These are phyloP conservation scores for Merodon equestris DNA, from an alignment of 2,888 invertebrate species.

Conservation along the genomic window DNA sequence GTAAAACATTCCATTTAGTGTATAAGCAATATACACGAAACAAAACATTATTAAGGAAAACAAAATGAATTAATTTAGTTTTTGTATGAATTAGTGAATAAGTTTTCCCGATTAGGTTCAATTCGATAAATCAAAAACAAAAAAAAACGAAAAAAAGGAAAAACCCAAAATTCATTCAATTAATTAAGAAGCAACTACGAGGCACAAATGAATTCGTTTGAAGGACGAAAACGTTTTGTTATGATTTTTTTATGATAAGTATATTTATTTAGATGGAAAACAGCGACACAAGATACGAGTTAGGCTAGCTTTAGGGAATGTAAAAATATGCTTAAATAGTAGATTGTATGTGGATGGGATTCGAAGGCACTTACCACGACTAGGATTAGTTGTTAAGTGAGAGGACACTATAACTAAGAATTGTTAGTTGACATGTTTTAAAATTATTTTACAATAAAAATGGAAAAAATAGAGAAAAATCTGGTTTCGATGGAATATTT, in stretches of 20 bases:
- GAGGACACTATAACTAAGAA: slow-evolving; percentile 56
- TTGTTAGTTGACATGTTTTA: slow-evolving; percentile 67
- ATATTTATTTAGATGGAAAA: not conserved
- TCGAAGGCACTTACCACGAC: slow-evolving; percentile 10
- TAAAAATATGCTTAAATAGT: no score
- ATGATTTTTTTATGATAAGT: no score
- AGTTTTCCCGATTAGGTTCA: slow-evolving; percentile 52
- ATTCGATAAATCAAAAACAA: no score
- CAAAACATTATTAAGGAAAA: slow-evolving; percentile 32
- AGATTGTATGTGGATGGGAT: no score
- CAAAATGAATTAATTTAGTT: slow-evolving; percentile 63
- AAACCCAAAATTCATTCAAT: no score
- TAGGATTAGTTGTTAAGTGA: slow-evolving; percentile 2
- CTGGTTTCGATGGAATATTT: no score
- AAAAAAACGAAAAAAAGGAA: no score
- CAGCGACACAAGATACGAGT: slow-evolving; percentile 10
- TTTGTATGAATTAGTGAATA: slow-evolving; percentile 66
- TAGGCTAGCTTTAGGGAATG: no score
- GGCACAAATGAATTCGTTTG: no score
- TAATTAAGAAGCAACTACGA: no score
- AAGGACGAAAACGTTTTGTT: no score
- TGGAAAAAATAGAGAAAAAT: slow-evolving; percentile 36
- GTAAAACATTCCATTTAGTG: slow-evolving; percentile 35
- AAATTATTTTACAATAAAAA: slow-evolving; percentile 68
- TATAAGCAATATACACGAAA: slow-evolving; percentile 41